phyloP scores from a whole-genome alignment of 2,113 vertebrate genomes.

The Pachypanchax playfairii region DNA sequence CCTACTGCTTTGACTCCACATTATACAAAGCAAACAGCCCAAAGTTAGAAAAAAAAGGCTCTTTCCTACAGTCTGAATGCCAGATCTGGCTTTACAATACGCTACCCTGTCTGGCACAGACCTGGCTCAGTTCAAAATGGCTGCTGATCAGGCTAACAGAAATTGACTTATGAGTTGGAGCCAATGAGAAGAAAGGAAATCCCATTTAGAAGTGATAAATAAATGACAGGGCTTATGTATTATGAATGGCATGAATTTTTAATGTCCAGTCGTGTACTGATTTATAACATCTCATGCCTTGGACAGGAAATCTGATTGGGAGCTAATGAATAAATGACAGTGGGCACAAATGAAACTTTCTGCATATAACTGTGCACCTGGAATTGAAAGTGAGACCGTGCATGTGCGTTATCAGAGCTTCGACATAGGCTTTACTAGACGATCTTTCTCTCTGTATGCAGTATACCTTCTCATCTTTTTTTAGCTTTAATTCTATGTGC shows the following conservation, averaged over 20 bases:
- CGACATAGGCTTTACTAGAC: neutral
- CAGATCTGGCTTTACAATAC: neutral
- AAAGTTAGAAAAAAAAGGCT: constrained; percentile 10
- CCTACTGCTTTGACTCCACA: constrained; percentile 42
- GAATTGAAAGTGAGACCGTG: constrained; percentile 59
- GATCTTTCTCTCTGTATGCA: constrained; percentile 1
- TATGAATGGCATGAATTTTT: constrained; percentile 93
- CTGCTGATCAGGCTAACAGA: constrained; percentile 33
- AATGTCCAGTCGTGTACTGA: constrained; percentile 83
- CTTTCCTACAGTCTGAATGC: constrained; percentile 1
- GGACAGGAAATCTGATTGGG: constrained; percentile 79
- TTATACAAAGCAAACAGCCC: constrained; percentile 20
- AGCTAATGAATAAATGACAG: constrained; percentile 93
- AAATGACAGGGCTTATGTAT: constrained; percentile 82
- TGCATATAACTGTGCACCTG: constrained; percentile 74
- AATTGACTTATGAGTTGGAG: constrained; percentile 36
- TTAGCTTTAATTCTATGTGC: constrained; percentile 23
- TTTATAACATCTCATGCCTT: constrained; percentile 86
- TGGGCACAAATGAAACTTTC: constrained; percentile 85
- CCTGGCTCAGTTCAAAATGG: constrained; percentile 44
- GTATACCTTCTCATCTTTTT: neutral
- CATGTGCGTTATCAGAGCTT: neutral
- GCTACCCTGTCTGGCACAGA: constrained; percentile 1
- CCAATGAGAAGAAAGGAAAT: constrained; percentile 73
- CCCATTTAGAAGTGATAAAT: constrained; percentile 82